Conservation (phyloP, 1,140 invertebrate genomes). For the Eupristina koningsbergeri region DNA sequence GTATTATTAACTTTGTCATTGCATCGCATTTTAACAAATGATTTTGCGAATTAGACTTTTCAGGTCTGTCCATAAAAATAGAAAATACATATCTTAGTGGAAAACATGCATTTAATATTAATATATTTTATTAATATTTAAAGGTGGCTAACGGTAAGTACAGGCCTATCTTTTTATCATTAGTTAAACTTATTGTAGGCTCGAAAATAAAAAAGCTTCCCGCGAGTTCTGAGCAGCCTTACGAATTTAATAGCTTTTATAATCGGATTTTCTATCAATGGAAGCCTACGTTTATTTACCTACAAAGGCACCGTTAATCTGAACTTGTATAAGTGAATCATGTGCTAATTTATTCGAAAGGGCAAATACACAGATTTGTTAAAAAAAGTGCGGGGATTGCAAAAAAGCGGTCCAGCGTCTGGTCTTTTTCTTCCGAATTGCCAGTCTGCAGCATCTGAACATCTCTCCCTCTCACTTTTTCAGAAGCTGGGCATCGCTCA, state of each 20-base stretch:
- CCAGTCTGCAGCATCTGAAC: too few species aligned
- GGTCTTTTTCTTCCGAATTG: not conserved
- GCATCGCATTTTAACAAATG: not conserved
- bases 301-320: too few species aligned
- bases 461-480: slow-evolving; percentile 3
- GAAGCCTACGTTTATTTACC: not conserved
- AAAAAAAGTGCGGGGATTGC: not conserved
- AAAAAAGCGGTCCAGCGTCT: not conserved
- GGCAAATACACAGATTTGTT: not conserved
- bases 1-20: not conserved
- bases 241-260: not conserved
- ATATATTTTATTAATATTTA: not conserved
- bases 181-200: not conserved
- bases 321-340: too few species aligned
- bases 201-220: too few species aligned
- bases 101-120: not conserved
- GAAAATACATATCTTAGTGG: not conserved
- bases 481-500: not conserved
- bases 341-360: not conserved
- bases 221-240: too few species aligned
- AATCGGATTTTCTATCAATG: not conserved
- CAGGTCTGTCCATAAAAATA: not conserved
- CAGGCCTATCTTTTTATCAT: not conserved
- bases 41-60: not conserved
- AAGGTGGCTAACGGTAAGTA: not conserved